phyloP scores from a whole-genome alignment of 2,888 invertebrate genomes.

The Busseola fusca region DNA sequence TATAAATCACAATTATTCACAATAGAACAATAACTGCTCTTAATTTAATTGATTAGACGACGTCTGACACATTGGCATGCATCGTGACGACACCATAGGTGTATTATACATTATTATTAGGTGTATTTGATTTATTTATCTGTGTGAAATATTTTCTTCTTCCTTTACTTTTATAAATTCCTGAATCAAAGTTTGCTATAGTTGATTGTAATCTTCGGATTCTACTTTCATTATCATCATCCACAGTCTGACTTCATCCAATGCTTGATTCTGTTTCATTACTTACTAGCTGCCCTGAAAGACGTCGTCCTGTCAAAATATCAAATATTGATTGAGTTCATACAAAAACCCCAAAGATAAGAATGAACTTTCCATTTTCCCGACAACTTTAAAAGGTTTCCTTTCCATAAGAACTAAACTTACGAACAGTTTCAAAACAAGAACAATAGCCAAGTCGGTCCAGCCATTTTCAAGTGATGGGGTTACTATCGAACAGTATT shows the following conservation, averaged over 20 bases:
- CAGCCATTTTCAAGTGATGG: neutral
- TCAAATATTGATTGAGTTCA: neutral
- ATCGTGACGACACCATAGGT: conserved; percentile 5
- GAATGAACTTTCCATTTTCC: neutral
- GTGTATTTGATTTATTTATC: neutral
- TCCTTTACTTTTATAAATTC: neutral
- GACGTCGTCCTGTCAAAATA: neutral
- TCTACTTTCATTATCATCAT: neutral
- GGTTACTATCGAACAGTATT: neutral
- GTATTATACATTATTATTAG: no score
- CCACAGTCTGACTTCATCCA: neutral
- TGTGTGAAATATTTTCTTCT: neutral
- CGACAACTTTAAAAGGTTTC: neutral
- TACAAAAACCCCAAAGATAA: neutral
- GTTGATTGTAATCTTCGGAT: neutral
- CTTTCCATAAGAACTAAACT: neutral
- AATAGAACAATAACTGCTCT: conserved; percentile 53
- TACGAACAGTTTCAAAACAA: neutral
- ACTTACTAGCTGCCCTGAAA: neutral
- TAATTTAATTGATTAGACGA: conserved; percentile 34
- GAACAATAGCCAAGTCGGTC: neutral
- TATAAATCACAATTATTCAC: conserved; percentile 44
- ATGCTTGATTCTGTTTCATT: neutral
- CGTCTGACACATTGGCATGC: conserved; percentile 21
- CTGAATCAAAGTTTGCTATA: neutral